phyloP scores from a whole-genome alignment of 2,797 vertebrate species.

The Falco peregrinus region DNA sequence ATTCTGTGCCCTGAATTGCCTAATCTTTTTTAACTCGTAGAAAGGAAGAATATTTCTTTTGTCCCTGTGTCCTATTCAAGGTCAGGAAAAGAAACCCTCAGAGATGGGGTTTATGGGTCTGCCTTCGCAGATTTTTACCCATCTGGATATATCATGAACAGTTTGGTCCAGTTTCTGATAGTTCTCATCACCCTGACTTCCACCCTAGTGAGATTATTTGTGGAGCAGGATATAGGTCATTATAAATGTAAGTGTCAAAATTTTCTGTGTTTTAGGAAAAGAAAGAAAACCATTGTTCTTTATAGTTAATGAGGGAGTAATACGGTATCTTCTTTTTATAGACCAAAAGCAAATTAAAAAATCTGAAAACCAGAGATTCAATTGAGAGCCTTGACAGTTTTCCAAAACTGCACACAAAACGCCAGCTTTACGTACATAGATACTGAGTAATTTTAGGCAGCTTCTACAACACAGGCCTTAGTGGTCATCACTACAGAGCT shows the following conservation, averaged over 20 bases:
- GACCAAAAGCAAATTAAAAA: background rate
- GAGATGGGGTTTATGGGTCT: background rate
- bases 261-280: background rate
- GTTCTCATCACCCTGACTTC: background rate
- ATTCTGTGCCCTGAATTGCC: background rate
- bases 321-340: background rate
- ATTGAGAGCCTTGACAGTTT: background rate
- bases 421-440: background rate
- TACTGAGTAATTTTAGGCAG: background rate
- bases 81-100: background rate
- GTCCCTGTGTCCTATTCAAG: background rate
- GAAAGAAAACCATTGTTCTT: background rate
- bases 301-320: background rate
- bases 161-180: background rate
- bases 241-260: background rate
- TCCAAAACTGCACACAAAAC: background rate
- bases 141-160: background rate
- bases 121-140: background rate
- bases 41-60: conserved; percentile 33
- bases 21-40: background rate
- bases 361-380: background rate
- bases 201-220: background rate
- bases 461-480: background rate
- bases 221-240: background rate
- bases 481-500: background rate